These are phyloP conservation scores for Neopelma chrysocephalum DNA, from an alignment of 2,797 vertebrate genomes.

Conservation along the genomic window DNA sequence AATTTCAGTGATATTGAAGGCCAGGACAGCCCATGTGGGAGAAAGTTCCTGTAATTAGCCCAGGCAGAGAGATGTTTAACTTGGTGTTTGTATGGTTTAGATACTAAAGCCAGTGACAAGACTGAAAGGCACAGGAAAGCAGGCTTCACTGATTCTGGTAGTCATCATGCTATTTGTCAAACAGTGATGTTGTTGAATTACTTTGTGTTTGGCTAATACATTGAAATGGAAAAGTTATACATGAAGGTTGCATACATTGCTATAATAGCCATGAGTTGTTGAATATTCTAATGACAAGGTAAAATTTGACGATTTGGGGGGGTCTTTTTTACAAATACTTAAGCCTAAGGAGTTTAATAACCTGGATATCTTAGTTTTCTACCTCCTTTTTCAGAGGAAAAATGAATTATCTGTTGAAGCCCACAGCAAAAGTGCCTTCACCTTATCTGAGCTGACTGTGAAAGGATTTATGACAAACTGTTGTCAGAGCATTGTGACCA, in stretches of 20 bases:
- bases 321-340: background rate
- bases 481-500: conserved; percentile 41
- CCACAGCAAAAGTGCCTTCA: conserved; percentile 1
- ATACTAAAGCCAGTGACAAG: background rate
- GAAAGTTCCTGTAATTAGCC: background rate
- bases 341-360: background rate
- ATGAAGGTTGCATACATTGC: background rate
- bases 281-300: background rate
- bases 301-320: background rate
- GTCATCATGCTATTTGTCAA: background rate
- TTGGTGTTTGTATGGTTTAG: background rate
- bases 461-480: conserved; percentile 49
- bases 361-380: background rate
- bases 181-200: background rate
- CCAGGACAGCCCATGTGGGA: background rate
- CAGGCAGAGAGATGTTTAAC: background rate
- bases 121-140: background rate
- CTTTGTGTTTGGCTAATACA: background rate
- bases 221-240: background rate
- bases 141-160: background rate
- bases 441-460: conserved; percentile 4
- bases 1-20: background rate
- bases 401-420: conserved; percentile 5
- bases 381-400: background rate
- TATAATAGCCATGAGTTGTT: background rate